Conservation (phyloP, 2,797 vertebrate species). For the Urocyon cinereoargenteus region DNA sequence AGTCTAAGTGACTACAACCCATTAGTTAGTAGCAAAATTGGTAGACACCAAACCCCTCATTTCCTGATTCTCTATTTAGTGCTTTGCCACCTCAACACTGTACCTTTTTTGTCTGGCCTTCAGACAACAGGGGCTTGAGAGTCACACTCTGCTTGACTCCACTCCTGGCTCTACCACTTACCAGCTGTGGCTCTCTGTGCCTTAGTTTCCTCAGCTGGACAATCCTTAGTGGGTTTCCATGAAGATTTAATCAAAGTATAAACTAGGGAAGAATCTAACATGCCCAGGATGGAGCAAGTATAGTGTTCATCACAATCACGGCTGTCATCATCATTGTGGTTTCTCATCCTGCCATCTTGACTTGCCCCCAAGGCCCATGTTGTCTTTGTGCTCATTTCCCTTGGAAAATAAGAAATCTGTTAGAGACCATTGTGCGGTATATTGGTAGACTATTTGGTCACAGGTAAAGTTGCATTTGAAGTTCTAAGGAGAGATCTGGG, state of each 20-base stretch:
- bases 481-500: conserved; percentile 8
- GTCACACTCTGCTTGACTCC: not conserved
- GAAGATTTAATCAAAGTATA: not conserved
- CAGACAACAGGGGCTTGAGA: not conserved
- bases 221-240: not conserved
- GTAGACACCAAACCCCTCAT: not conserved
- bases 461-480: not conserved
- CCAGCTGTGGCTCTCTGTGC: not conserved
- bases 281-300: not conserved
- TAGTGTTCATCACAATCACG: not conserved
- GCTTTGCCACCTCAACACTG: not conserved
- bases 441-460: conserved; percentile 8
- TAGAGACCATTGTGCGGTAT: not conserved
- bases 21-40: not conserved
- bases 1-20: not conserved
- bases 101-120: not conserved
- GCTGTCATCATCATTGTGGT: not conserved
- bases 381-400: not conserved
- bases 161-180: not conserved
- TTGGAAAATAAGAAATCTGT: conserved; percentile 48
- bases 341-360: not conserved
- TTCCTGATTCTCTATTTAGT: conserved; percentile 9
- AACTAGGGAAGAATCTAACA: conserved; percentile 2
- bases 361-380: not conserved
- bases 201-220: conserved; percentile 20